Evolutionary conservation across 2,113 vertebrate species (phyloP).

Genomic region (Myotis yumanensis): DNA sequence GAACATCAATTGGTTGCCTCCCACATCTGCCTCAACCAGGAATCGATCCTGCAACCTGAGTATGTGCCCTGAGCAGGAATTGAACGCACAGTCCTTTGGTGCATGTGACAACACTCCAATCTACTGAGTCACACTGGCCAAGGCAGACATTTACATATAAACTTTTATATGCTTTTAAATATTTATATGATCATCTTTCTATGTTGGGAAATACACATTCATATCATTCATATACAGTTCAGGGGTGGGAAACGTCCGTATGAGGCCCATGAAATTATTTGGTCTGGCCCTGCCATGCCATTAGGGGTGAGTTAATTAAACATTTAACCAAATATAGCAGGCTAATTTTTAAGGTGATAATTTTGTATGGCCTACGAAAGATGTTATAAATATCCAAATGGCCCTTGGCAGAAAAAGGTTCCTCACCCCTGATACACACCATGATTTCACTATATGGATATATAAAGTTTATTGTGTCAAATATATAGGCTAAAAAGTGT

Average conservation of each 20-base stretch:
- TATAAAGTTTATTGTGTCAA: neutral
- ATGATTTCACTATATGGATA: conserved; percentile 17
- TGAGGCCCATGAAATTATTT: too few relatives aligned
- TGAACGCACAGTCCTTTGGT: neutral
- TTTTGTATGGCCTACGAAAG: too few relatives aligned
- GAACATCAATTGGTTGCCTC: neutral
- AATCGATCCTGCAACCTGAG: neutral
- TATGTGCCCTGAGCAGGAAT: neutral
- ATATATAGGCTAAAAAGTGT: neutral
- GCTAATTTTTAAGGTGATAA: too few relatives aligned
- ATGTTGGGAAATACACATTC: neutral
- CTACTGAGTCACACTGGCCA: neutral
- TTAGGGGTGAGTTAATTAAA: too few relatives aligned
- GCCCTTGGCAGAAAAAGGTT: too few relatives aligned
- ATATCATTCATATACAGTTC: neutral
- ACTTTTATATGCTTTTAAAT: neutral
- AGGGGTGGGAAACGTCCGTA: too few relatives aligned
- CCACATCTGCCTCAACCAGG: neutral
- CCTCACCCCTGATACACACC: neutral
- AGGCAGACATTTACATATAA: neutral
- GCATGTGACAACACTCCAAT: neutral
- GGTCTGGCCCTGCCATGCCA: too few relatives aligned
- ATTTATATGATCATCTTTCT: conserved; percentile 32
- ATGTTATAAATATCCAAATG: too few relatives aligned
- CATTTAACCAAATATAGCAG: too few relatives aligned